Evolutionary conservation across 2,888 invertebrate species (phyloP), one percentile per base, ranked within the genome.

Genomic region (Pasiphila rectangulata): DNA sequence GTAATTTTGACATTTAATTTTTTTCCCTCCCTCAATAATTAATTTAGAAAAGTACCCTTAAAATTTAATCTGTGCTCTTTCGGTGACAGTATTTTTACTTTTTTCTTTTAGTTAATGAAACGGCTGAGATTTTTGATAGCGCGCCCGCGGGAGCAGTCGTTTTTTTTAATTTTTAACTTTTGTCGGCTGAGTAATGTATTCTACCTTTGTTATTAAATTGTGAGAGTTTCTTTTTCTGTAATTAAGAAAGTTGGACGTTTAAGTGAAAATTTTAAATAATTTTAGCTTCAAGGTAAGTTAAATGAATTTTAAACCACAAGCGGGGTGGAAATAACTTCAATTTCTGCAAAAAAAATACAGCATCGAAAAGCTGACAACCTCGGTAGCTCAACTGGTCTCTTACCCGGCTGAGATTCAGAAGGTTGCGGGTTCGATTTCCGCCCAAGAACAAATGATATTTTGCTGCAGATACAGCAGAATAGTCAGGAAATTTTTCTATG

Each of bases 1-100:
- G 86, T 87, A 87, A 87, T 86, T 86, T 85, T 83, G 83, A 86
- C 85, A 74, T 86, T 86, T 85, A 83, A 85, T 85, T 86, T 86
- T n/a, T 85, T 85, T 83, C 70, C 69, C 64, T 57, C 79, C 79
- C 83, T 49, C 43, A 55, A 51, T 86, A 85, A 86, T 86, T 86
- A 86, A 84, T 83, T 85, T 79, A 74, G 74, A 79, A 79, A 80
- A 81, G 77, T 76, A 70, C 78, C 78, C 72, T 79, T 81, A 83
- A 82, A 83, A 81, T 85, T 86, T 86, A 86, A 86, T 86, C 81
- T 83, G 63, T 73, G 77, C 79, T 75, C 69, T 78, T 79, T 69
- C 63, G 75, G 75, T 72, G 83, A 83, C 83, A 80, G 73, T 83
- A 70, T 73, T 69, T 71, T 70, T 41, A 40, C 35, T 56, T 57